Evolutionary conservation across 2,113 vertebrate genomes (phyloP), one percentile per base, ranked within the genome.

Genomic region (Psilopogon haemacephalus): DNA sequence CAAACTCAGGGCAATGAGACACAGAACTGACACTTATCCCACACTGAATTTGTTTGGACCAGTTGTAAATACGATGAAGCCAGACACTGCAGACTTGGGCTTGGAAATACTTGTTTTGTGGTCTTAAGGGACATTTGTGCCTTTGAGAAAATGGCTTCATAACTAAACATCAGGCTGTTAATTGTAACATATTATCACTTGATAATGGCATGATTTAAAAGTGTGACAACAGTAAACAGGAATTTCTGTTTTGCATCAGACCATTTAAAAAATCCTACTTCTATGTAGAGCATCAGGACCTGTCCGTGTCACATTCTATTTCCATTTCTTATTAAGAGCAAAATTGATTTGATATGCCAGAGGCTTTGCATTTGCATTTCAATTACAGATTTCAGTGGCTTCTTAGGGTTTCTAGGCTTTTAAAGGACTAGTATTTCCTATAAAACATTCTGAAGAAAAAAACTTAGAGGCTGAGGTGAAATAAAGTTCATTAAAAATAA

Each of bases 351-450:
- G 80, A 75, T 83, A 35, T 78, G 89, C 96, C 67, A 50, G 73
- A 52, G 84, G 87, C 80, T 69, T 92, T 44, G 33, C n/a, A 86
- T 95, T 93, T 96, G 89, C 92, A 91, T 95, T 94, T 95, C 93
- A 76, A 73, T 92, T 82, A 88, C 63, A 54, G 48, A 73, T 80
- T 71, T 87, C 88, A n/a, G 32, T 69, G 52, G 44, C 64, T 88
- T 92, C 84, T 83, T 55, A 54, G 75, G 68, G 20, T 91, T 92
- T 77, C 30, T 52, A 91, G 76, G 60, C 54, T 86, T 95, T 88
- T 76, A 78, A 94, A 87, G 62, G 74, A 72, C 65, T 68, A 70
- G 18, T 46, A 69, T 89, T 87, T 85, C 56, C 37, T 64, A 55
- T 50, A 60, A 87, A 80, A 56, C 68, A 89, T 44, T 76, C 55